Evolutionary conservation across 1,140 invertebrate genomes (phyloP).

Genomic region (Formica exsecta): DNA sequence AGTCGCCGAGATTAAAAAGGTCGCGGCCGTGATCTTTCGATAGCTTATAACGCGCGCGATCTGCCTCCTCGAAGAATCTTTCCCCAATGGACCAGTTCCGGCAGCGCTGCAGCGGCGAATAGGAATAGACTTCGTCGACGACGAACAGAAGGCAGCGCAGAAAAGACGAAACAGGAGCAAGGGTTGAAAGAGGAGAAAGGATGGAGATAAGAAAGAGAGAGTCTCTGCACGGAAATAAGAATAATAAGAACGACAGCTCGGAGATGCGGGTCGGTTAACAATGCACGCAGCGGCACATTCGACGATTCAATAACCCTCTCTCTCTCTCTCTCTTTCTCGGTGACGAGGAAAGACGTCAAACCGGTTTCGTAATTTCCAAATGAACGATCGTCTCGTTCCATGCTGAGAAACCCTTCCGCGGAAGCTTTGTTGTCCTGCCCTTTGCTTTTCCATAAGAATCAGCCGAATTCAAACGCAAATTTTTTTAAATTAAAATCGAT

Average conservation of each 20-base stretch:
- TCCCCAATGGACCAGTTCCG: constrained; percentile 75
- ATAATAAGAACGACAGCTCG: constrained; percentile 67
- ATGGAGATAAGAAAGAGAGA: constrained; percentile 57
- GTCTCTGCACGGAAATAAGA: constrained; percentile 66
- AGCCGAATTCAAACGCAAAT: neutral
- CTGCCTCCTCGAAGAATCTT: constrained; percentile 66
- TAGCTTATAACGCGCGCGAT: constrained; percentile 10
- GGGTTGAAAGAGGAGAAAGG: constrained; percentile 64
- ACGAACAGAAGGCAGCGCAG: constrained; percentile 33
- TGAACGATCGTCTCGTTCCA: constrained; percentile 57
- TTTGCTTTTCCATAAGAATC: constrained; percentile 1
- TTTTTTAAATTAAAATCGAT: neutral
- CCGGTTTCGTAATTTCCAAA: constrained; percentile 74
- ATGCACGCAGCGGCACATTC: constrained; percentile 51
- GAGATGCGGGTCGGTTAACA: constrained; percentile 62
- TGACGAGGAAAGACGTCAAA: constrained; percentile 53
- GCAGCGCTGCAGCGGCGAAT: constrained; percentile 69
- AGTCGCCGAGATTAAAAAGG: constrained; percentile 65
- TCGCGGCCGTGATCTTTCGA: constrained; percentile 24
- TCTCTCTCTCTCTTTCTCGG: neutral
- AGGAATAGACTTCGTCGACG: constrained; percentile 74
- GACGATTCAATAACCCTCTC: constrained; percentile 63
- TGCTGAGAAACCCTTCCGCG: constrained; percentile 25
- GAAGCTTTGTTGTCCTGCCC: constrained; percentile 40
- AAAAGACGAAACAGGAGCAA: constrained; percentile 73